Evolutionary conservation across 2,797 vertebrate genomes (phyloP).

Genomic region (Geotrypetes seraphini): DNA sequence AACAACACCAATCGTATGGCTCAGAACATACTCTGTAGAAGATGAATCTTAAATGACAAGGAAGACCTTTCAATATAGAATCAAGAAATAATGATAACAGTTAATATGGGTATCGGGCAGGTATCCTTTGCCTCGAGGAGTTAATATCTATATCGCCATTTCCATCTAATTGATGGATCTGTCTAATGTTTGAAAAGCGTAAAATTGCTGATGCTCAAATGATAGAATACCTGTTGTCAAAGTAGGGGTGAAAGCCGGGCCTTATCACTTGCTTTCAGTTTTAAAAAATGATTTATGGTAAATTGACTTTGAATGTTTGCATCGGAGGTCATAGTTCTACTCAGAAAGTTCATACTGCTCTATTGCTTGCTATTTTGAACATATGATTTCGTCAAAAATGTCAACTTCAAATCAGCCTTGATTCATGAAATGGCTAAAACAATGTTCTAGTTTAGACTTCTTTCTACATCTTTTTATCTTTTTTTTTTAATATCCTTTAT

Average conservation of each 20-base stretch:
- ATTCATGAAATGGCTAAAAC: too few relatives aligned
- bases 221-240: slow-evolving; percentile 48
- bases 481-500: too few relatives aligned
- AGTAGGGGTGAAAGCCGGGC: slow-evolving; percentile 25
- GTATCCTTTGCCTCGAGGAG: slow-evolving; percentile 35
- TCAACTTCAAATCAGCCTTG: too few relatives aligned
- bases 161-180: slow-evolving; percentile 52
- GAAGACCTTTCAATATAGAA: slow-evolving; percentile 27
- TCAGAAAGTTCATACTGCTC: slow-evolving; percentile 29
- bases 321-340: slow-evolving; percentile 56
- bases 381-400: too few relatives aligned
- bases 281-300: slow-evolving; percentile 42
- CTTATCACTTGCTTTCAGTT: slow-evolving; percentile 18
- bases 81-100: slow-evolving; percentile 12
- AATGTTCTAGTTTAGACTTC: too few relatives aligned
- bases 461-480: too few relatives aligned
- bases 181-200: slow-evolving; percentile 49
- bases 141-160: slow-evolving; percentile 46
- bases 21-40: too few relatives aligned
- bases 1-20: too few relatives aligned
- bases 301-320: slow-evolving; percentile 45
- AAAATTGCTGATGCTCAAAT: slow-evolving; percentile 48
- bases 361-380: too few relatives aligned
- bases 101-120: slow-evolving; percentile 20
- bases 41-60: too few relatives aligned